Evolutionary conservation across 30 jellyfish, hydroid and myxozoan species (phyloP), one percentile per base, ranked within the genome.

Genomic region (Cassiopea xamachana): DNA sequence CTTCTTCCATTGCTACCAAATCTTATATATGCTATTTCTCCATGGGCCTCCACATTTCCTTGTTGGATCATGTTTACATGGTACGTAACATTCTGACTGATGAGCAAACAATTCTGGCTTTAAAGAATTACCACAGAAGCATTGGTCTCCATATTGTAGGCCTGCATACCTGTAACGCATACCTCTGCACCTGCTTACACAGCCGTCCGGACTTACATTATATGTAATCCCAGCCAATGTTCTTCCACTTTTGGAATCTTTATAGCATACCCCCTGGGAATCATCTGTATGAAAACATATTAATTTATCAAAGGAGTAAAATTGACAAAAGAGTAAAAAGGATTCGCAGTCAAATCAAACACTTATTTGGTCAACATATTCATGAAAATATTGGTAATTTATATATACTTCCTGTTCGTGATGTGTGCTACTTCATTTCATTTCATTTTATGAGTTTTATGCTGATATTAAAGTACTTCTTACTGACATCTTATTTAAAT

Each of bases 21-120:
- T 71, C 80, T 71, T 71, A 39, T 71, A 71, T 2, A 19, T 19
- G 43, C 89, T 76, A 18, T 59, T 78, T 87, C 85, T 78, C 78
- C 73, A 87, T 3, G 94, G 90, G n/a, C 94, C 89, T 0, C 90
- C 94, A 46, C 94, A 87, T 16, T 87, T 87, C 55, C 85, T 77
- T 2, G 85, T 47, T 17, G 75, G 55, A 18, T 87, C 89, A 7
- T 46, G 17, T 1, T 46, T 50, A 62, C 94, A 87, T 12, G 94
- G 94, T 4, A 87, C 14, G 69, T 87, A 77, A 27, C 90, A 87
- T 0, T 87, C 86, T 64, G 61, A 0, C 48, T 27, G 79, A 68
- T 44, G 83, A 7, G 68, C 60, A 39, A 17, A 43, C 19, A 3
- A 43, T 46, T 68, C 64, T 18, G 5, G 1, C 48, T 60, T 27